Base-by-base conservation (phyloP, 2,113 vertebrate species). In the Daboia siamensis region DNA sequence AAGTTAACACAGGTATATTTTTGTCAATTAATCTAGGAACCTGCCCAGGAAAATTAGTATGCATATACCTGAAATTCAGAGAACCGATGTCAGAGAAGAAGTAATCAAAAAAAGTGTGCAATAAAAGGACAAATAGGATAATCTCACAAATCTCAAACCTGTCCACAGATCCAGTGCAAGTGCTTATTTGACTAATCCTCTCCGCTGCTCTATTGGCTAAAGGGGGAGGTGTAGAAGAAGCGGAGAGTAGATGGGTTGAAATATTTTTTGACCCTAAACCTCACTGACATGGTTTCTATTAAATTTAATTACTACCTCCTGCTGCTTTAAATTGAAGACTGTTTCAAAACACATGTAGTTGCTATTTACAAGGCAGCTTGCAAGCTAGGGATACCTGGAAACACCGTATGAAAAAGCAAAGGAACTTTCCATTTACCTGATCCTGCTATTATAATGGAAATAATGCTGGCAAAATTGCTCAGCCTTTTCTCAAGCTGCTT, bases 291-390 rank as follows among this genome's bases (percentile, higher is more conserved):
- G 86, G 86, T 94, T 96, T 95, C 93, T 93, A 95, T 95, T 95
- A 95, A 90, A 92, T 93, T 96, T 96, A 94, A 93, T 93, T 93
- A 93, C 56, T 93, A 80, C 92, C 92, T 93, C 92, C 92, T 86
- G 88, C 92, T 33, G 95, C 89, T 96, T 94, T 91, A 96, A 93
- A 95, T 94, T 95, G 93, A 95, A 95, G 93, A 91, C 91, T 93
- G 48, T 89, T 94, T 96, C 94, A 94, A 93, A 95, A 86, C 61
- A 90, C 10, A 86, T 56, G 88, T 59, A 89, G 33, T 9, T 94
- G 94, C 86, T 95, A 21, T 93, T 90, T 94, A 92, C 90, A 95
- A 92, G 91, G 93, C 91, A 95, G 90, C 89, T 96, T 91, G 89
- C 94, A 86, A 88, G 29, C 48, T 29, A 52, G 39, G 89, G 11